phyloP scores from a whole-genome alignment of 2,797 vertebrate species.

The Micrastur ruficollis region DNA sequence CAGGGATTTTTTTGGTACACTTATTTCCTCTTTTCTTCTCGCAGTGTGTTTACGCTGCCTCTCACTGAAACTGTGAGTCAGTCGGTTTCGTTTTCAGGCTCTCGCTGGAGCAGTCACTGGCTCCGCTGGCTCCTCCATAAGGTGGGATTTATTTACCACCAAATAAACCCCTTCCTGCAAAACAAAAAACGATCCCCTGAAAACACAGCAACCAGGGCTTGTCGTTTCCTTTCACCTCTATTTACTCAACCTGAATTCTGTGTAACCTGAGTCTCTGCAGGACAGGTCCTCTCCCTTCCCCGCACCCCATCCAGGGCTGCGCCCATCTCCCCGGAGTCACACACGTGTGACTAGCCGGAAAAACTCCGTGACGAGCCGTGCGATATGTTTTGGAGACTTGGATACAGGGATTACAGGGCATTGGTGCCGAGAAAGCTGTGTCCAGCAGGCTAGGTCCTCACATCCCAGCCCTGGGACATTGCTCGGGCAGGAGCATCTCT shows the following conservation, averaged over 20 bases:
- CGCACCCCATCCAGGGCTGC: not conserved
- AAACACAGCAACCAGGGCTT: not conserved
- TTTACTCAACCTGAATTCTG: not conserved
- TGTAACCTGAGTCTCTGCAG: not conserved
- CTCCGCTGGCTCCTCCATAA: not conserved
- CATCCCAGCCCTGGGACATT: not conserved
- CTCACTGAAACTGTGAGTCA: conserved; percentile 61
- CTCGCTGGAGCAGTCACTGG: not conserved
- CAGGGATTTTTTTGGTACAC: not conserved
- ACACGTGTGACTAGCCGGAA: not conserved
- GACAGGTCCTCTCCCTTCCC: not conserved
- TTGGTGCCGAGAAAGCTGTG: not conserved
- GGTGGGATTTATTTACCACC: not conserved
- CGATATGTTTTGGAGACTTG: not conserved
- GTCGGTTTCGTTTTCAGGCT: conserved; percentile 12
- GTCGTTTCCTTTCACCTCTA: not conserved
- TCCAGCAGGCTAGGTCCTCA: not conserved
- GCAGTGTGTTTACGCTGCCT: not conserved
- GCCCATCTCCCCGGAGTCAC: not conserved
- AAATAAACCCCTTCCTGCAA: not conserved
- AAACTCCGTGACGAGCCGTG: fast-evolving
- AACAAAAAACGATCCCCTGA: not conserved
- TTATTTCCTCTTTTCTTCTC: not conserved
- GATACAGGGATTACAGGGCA: not conserved
- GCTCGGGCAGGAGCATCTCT: not conserved